Base-by-base conservation (phyloP, 2,797 vertebrate species). In the Sebastes diploproa region DNA sequence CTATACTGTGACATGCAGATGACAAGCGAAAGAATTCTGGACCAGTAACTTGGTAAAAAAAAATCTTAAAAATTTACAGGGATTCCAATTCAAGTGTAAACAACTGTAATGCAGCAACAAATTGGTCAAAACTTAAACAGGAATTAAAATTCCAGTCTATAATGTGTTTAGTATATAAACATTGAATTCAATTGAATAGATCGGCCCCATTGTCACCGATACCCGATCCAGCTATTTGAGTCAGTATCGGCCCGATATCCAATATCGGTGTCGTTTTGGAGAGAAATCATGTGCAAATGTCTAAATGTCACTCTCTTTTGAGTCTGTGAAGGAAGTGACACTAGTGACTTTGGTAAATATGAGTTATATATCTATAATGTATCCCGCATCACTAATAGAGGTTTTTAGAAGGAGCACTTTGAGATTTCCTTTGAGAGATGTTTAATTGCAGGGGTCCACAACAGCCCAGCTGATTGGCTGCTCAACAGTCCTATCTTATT, bases 401-500 rank as follows among this genome's bases (percentile, higher is more conserved):
- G 27, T 14, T 68, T 78, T 64, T 54, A 61, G 25, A 83, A 66
- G 18, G 14, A 58, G 12, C 23, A 56, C 12, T 62, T 58, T 32
- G 29, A 70, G 50, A 27, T 25, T 72, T 76, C 61, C 60, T 59
- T 1, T 18, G 6, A 50, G 46, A 70, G 54, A 77, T 46, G 46
- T 70, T 52, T 52, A 73, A 59, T 42, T 46, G 64, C 36, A 30
- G 13, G 38, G 7, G 3, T 55, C 22, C 18, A n/a, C 18, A 50
- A 22, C 18, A 16, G 36, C 34, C 10, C 30, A 23, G 14, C 10
- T 74, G 73, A 78, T 55, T 74, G 68, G 30, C 55, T 54, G 25
- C 60, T 62, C 32, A 22, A 20, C 5, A 7, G 74, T 16, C 60
- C 30, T 11, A n/a, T 56, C 38, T 13, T 34, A 88, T 84, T 72